Base-by-base conservation (phyloP, 1,140 invertebrate genomes). In the Hypsibius dujardini region DNA sequence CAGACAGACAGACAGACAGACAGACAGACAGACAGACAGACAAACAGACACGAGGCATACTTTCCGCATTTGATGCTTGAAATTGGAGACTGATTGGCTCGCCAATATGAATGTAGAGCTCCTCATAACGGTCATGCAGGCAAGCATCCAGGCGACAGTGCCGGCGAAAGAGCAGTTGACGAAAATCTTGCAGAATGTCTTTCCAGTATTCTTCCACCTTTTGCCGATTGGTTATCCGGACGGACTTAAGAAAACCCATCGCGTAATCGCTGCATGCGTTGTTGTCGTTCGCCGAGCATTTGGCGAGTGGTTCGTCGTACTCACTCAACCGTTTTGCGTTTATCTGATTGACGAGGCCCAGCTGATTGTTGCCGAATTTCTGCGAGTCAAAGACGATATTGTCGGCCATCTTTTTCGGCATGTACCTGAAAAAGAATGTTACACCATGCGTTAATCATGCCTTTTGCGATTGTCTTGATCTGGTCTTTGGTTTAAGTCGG, bases 331-430 rank as follows among this genome's bases (percentile, higher is more conserved):
- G 12, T 67, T 45, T 67, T 7, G 12, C 62, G 62, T 67, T 67
- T 7, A 67, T 42, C 42, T 45, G 62, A 42, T 67, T 67, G 42
- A 42, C 12, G 42, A 67, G 42, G 12, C 62, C 62, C 3, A 67
- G 62, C 42, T 67, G 62, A 7, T 45, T 45, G 12, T 15, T 67
- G 45, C 45, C 62, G 3, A 67, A 42, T 45, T 67, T 67, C 3
- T 67, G 42, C 12, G 62, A 12, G 42, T 67, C 62, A 42, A 67
- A 67, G 3, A 67, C 62, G 12, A 67, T 12, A 42, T 12, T 45
- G 42, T 67, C 62, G 62, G 62, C 62, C 62, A 67, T 12, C 42
- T 67, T 67, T 42, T 67, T 67, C 42, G 62, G 42, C 62, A 67
- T 12, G 62, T 15, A 67, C 62, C 62, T 67, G 12, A 7, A 67